Conservation (phyloP, 2,113 vertebrate genomes). For the Balaeniceps rex region DNA sequence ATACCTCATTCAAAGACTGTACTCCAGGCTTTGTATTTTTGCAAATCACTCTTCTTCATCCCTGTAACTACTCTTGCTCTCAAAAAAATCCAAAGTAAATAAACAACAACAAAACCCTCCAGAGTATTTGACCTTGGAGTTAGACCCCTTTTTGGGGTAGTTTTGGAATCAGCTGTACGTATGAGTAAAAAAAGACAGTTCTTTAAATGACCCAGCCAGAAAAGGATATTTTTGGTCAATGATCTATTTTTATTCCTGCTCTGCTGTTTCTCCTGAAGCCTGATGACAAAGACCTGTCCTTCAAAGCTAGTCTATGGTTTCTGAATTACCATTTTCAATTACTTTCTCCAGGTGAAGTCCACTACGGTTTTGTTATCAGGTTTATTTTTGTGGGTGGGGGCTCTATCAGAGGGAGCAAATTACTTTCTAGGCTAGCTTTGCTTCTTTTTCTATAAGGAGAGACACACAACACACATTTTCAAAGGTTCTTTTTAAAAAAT, state of each 20-base stretch:
- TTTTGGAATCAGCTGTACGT: conserved; percentile 38
- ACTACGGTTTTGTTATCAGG: neutral
- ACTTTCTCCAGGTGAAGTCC: conserved; percentile 36
- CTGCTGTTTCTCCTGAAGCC: conserved; percentile 69
- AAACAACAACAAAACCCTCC: neutral
- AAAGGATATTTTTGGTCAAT: conserved; percentile 76
- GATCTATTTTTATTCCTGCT: conserved; percentile 78
- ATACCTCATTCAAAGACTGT: neutral
- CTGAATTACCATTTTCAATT: conserved; percentile 74
- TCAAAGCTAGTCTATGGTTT: conserved; percentile 60
- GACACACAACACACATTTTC: neutral
- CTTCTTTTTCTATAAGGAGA: neutral
- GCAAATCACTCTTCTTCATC: neutral
- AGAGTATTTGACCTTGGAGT: conserved; percentile 5
- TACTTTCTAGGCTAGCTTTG: neutral
- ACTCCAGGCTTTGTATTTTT: neutral
- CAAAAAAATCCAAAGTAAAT: neutral
- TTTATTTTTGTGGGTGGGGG: neutral
- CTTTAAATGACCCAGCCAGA: conserved; percentile 68
- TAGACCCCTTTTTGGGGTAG: neutral
- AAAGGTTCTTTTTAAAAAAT: conserved; percentile 13
- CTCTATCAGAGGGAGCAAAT: neutral
- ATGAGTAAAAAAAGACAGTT: conserved; percentile 33
- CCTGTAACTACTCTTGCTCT: neutral
- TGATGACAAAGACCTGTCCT: conserved; percentile 72